Evolutionary conservation across 1,140 invertebrate species (phyloP), one percentile per base, ranked within the genome.

Genomic region (Vanessa atalanta): DNA sequence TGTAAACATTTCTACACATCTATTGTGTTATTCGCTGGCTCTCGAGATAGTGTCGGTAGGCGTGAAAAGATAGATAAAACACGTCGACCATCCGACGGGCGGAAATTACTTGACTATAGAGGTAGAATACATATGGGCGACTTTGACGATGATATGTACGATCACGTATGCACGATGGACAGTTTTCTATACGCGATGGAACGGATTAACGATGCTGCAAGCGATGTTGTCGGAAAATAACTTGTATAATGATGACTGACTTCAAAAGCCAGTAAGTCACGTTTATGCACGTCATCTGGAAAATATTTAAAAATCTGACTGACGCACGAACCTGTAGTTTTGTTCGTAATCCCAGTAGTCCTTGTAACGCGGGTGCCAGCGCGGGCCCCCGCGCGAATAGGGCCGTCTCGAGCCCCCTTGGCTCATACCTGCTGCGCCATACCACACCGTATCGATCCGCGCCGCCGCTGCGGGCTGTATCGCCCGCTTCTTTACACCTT

Each of bases 301-400:
- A 55, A 72, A 72, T 67, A 73, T 47, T n/a, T 65, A n/a, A 43
- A 64, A 64, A 43, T 43, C 23, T 57, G 9, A 31, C 37, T 7
- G 47, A 16, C 26, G 16, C 65, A 77, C 76, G 61, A 77, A 92
- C 90, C 90, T 92, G 77, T 91, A 92, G 74, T 88, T 92, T 63
- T 92, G 90, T 69, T 92, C 90, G 83, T 91, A 92, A 72, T 91
- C 90, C 90, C 90, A 92, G 75, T 91, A 92, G 26, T 92, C 90
- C 84, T 92, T 92, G 84, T 92, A 92, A 51, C 90, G 88, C 76
- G 89, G 86, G 82, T 92, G 88, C 87, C 90, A 92, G 50, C 90
- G 90, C 66, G 87, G 90, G 82, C 90, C 90, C 78, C 90, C 90
- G 83, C 89, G 90, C 66, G 88, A 90, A 73, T 89, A 92, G 73